These are phyloP conservation scores for Coenonympha arcania DNA, from an alignment of 2,888 invertebrate species.

Conservation along the genomic window DNA sequence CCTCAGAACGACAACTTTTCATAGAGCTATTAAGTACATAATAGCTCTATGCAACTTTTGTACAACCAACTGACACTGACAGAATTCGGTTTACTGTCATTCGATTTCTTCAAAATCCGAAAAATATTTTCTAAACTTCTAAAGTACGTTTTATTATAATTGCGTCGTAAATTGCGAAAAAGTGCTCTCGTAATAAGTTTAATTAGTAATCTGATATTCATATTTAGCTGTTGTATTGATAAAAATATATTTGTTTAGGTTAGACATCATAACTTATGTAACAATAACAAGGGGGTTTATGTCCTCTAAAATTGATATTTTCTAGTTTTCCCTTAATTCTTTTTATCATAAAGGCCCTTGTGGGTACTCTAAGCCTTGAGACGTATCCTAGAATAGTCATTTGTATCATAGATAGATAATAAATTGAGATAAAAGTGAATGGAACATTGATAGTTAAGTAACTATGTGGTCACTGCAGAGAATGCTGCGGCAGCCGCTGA, in stretches of 20 bases:
- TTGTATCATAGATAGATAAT: neutral
- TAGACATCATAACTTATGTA: conserved; percentile 68
- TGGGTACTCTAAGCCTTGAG: neutral
- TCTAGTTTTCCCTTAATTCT: neutral
- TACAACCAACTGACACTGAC: too few species aligned
- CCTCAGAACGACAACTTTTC: too few species aligned
- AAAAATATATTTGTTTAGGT: conserved; percentile 47
- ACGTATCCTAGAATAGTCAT: neutral
- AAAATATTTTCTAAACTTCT: conserved; percentile 19
- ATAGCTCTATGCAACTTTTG: too few species aligned
- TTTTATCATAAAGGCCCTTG: neutral
- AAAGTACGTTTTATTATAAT: conserved; percentile 18
- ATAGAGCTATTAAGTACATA: too few species aligned
- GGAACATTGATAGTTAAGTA: conserved; percentile 14
- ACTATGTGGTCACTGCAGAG: conserved; percentile 46
- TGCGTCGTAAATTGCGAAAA: neutral
- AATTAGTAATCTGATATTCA: neutral
- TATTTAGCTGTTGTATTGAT: neutral
- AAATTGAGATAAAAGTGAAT: neutral
- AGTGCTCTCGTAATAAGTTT: neutral
- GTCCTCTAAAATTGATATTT: conserved; percentile 3
- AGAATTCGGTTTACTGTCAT: conserved; percentile 12
- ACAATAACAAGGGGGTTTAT: conserved; percentile 53
- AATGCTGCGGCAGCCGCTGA: conserved; percentile 85
- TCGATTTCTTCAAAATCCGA: conserved; percentile 14